These are phyloP conservation scores for Mormyrus lacerda DNA, from an alignment of 2,113 vertebrate genomes.

Conservation along the genomic window DNA sequence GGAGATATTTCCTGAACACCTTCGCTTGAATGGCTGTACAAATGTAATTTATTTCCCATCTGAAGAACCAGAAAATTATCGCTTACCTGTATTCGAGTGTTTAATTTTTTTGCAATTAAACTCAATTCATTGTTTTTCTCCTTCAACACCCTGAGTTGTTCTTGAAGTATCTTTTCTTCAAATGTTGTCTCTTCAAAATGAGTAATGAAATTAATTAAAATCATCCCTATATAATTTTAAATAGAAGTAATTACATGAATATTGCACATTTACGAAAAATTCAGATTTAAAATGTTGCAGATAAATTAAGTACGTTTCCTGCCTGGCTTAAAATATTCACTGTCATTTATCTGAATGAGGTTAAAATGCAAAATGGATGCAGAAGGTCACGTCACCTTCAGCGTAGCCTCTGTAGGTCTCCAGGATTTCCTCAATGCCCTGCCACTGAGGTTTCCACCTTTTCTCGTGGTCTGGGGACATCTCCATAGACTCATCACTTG, in stretches of 20 bases:
- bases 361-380: background rate
- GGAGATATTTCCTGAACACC: background rate
- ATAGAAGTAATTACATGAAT: background rate
- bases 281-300: background rate
- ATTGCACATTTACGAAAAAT: background rate
- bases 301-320: background rate
- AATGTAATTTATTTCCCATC: background rate
- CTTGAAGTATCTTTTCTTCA: slow-evolving; percentile 15
- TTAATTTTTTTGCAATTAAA: background rate
- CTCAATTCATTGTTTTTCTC: slow-evolving; percentile 11
- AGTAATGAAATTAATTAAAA: background rate
- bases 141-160: background rate
- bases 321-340: background rate
- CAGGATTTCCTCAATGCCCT: slow-evolving; percentile 3
- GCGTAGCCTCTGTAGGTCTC: slow-evolving; percentile 3
- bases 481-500: background rate
- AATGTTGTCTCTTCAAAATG: background rate
- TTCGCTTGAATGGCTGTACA: background rate
- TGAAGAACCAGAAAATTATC: background rate
- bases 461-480: background rate
- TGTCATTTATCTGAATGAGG: background rate
- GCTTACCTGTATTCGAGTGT: slow-evolving; percentile 6
- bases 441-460: background rate
- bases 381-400: slow-evolving; percentile 1
- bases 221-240: background rate